These are phyloP conservation scores for Corythaixoides concolor DNA, from an alignment of 2,113 vertebrate species.

Conservation along the genomic window DNA sequence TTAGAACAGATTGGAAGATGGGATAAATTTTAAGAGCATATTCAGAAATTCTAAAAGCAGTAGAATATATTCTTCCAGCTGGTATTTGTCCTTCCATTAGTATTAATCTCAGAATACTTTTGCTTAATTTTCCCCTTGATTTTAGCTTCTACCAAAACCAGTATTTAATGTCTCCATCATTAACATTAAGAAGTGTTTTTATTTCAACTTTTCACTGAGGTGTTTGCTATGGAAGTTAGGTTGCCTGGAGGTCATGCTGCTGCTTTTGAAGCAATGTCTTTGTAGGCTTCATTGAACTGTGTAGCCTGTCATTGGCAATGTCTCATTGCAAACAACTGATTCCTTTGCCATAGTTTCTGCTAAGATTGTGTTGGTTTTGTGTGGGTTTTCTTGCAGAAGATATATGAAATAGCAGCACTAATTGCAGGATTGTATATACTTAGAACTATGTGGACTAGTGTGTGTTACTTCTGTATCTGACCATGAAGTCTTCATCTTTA, in stretches of 20 bases:
- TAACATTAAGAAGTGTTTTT: no score
- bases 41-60: not conserved
- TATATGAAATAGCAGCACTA: not conserved
- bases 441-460: not conserved
- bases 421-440: not conserved
- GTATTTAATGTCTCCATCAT: not conserved
- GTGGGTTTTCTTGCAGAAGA: not conserved
- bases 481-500: not conserved
- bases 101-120: not conserved
- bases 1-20: not conserved
- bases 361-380: not conserved
- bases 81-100: not conserved
- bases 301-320: not conserved
- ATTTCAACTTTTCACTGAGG: slow-evolving; percentile 25
- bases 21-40: not conserved
- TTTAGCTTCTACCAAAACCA: not conserved
- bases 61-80: not conserved
- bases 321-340: not conserved
- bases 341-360: not conserved
- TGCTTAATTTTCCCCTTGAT: not conserved
- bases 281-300: slow-evolving; percentile 22
- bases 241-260: not conserved
- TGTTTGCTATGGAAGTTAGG: not conserved
- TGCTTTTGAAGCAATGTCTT: not conserved
- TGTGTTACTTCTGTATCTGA: not conserved